Base-by-base conservation (phyloP, 2,888 invertebrate species). In the Monochamus alternatus region DNA sequence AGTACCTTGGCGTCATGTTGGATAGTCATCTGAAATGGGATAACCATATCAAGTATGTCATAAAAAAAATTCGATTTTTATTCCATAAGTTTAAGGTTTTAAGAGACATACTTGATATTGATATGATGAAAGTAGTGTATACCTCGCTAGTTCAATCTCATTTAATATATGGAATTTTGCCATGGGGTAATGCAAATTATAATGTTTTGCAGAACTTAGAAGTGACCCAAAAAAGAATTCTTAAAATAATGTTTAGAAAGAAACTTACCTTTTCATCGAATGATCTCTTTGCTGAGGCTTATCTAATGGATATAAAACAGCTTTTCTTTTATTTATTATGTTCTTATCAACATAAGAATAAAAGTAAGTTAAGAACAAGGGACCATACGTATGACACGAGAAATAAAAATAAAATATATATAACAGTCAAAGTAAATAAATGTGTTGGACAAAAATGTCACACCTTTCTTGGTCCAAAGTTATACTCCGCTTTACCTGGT, bases 61-160 rank as follows among this genome's bases (percentile, higher is more conserved):
- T 22, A 22, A 22, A 22, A 22, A 22, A 47, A 51, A 66, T 22
- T 66, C 30, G 52, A 52, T 51, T 47, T 10, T 66, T 66, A 66
- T 51, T 66, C 47, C 22, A 47, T 47, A 44, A 47, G 52, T 66
- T 66, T 47, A 66, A 66, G 52, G 51, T 66, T 47, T 44, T 66
- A 66, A 47, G 66, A 52, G 67, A 67, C n/a, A 67, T 67, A 55
- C 67, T 67, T 58, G 58, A 51, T 67, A 12, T n/a, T 2, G 63
- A 63, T n/a, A 63, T 63, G 63, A 4, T 63, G 43, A 38, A 63
- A n/a, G 30, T 44, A 31, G 63, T 63, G n/a, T 63, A 63, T 31
- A 63, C 43, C 63, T 32, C 63, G 30, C 63, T 32, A 43, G 63
- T 63, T 44, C 63, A 63, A 31, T 14, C 3, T 38, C 67, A 65